phyloP scores from a whole-genome alignment of 2,113 vertebrate species.

The Hydropotes inermis region DNA sequence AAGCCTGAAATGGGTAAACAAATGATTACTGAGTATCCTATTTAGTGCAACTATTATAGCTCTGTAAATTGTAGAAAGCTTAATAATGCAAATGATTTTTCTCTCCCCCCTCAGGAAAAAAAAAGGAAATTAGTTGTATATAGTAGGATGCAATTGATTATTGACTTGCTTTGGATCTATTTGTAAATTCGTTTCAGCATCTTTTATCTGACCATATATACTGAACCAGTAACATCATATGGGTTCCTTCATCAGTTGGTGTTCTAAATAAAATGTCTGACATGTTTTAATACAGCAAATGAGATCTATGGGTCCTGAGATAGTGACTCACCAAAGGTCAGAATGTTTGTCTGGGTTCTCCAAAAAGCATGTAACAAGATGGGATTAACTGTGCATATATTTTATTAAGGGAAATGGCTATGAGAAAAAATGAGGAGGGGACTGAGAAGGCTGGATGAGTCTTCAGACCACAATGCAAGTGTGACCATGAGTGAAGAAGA shows the following conservation, averaged over 20 bases:
- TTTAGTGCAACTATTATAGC: neutral
- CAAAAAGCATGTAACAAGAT: neutral
- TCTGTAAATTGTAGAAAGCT: neutral
- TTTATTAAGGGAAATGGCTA: neutral
- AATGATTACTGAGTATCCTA: neutral
- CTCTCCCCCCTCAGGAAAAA: neutral
- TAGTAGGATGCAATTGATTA: neutral
- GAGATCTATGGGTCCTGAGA: neutral
- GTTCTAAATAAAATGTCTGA: neutral
- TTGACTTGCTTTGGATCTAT: neutral
- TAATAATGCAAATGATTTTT: neutral
- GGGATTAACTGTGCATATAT: neutral
- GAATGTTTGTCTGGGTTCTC: neutral
- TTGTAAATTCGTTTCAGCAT: neutral
- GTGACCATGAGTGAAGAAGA: neutral
- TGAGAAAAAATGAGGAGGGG: neutral
- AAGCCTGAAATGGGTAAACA: neutral
- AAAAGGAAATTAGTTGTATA: neutral
- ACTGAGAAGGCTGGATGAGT: neutral
- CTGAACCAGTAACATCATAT: neutral
- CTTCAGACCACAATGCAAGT: neutral
- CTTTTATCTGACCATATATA: neutral
- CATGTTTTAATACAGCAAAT: neutral
- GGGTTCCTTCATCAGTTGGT: neutral
- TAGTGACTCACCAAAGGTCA: neutral